Evolutionary conservation across 2,888 invertebrate genomes (phyloP), one percentile per base, ranked within the genome.

Genomic region (Acronicta psi): DNA sequence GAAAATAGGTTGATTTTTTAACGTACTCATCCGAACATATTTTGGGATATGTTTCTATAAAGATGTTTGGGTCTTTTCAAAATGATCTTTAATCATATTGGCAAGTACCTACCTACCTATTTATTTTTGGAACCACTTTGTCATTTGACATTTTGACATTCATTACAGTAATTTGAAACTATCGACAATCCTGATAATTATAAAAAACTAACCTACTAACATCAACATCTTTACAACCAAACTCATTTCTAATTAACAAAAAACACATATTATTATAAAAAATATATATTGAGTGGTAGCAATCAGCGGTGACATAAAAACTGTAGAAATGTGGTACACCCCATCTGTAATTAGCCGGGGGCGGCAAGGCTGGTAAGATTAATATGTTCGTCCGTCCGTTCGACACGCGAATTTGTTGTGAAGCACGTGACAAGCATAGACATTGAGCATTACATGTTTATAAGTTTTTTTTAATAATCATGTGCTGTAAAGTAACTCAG

Each of bases 341-440:
- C 60, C 43, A 47, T 43, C 38, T 54, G 41, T 65, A 69, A 77
- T 75, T 69, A 71, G 20, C 62, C 51, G 36, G 53, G 59, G 73
- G 76, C 73, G 65, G 69, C 51, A 52, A 34, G n/a, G 8, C 6
- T 34, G 34, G n/a, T 34, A 34, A 68, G 73, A 68, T 68, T 72
- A 67, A 68, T 68, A 72, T 38, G 50, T 41, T 41, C 18, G 57
- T 50, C 29, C 52, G 64, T 46, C 51, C 55, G 65, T 46, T 51
- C 51, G 61, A 50, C 75, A 75, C 75, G 71, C 77, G 69, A 75
- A 77, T 69, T 55, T 42, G 53, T 65, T 74, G 61, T 67, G n/a
- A 57, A 47, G 40, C 44, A 69, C 75, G 71, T 77, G 60, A 66
- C 55, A 43, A 37, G 77, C 46, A 69, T 73, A 37, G 45, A 54